Percentiles rank a stretch among this genome's conserved stretches.
Conservation (phyloP, 2,797 vertebrate genomes). For the Tarsius wallacei region DNA sequence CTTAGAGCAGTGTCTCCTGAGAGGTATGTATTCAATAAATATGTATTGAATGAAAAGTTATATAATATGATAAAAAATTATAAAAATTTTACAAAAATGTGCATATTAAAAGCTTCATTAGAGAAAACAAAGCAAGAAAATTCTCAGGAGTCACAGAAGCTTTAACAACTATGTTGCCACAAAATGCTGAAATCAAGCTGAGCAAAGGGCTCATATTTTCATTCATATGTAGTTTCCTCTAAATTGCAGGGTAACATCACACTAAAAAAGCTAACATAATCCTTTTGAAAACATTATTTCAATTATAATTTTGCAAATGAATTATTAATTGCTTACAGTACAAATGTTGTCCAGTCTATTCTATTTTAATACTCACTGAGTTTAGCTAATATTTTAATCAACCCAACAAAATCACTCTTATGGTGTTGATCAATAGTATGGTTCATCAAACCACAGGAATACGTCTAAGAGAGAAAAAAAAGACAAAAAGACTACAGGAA, state of each 20-base stretch:
- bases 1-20: neutral
- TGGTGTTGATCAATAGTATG: neutral
- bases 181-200: neutral
- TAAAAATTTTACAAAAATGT: constrained; percentile 1
- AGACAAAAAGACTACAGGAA: neutral
- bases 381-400: constrained; percentile 58
- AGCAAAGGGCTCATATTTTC: neutral
- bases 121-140: neutral
- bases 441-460: neutral
- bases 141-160: neutral
- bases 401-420: neutral
- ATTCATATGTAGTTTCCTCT: neutral
- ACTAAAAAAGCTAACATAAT: constrained; percentile 26
- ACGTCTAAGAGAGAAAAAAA: neutral
- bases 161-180: neutral
- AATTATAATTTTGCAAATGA: constrained; percentile 30
- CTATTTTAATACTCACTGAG: constrained; percentile 20
- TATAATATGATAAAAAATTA: neutral
- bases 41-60: constrained; percentile 30
- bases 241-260: neutral
- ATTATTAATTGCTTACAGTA: neutral
- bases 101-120: neutral
- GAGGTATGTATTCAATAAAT: neutral
- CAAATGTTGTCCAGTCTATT: neutral
- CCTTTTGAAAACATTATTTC: neutral